Conservation (phyloP, 2,888 invertebrate genomes). For the Callinectes sapidus region DNA sequence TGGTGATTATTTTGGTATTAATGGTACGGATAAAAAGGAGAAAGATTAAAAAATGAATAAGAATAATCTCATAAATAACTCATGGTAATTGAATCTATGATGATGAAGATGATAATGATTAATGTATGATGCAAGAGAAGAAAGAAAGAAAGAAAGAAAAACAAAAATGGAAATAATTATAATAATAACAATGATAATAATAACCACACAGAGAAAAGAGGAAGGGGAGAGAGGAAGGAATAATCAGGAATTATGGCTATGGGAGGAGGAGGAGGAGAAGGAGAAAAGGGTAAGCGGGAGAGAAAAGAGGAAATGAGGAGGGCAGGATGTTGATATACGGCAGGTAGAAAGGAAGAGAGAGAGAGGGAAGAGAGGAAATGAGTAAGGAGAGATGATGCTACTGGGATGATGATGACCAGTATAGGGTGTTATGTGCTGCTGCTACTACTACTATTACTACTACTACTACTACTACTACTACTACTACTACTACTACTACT, state of each 20-base stretch:
- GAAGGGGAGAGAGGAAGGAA: not conserved
- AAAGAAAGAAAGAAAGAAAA: not conserved
- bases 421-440: not conserved
- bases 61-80: too few species aligned
- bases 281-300: not conserved
- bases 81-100: not conserved
- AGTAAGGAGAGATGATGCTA: not conserved
- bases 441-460: slow-evolving; percentile 2
- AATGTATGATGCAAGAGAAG: too few species aligned
- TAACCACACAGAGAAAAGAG: not conserved
- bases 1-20: not conserved
- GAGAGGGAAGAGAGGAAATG: not conserved
- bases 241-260: not conserved
- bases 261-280: not conserved
- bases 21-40: too few species aligned
- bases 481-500: slow-evolving; percentile 4
- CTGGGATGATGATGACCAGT: not conserved
- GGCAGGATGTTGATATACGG: slow-evolving; percentile 1
- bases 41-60: too few species aligned
- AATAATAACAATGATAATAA: not conserved
- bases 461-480: slow-evolving; percentile 33
- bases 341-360: not conserved
- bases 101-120: not conserved
- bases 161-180: not conserved
- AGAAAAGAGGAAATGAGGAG: not conserved